A percentile compares a stretch with the other conserved stretches of the same genome.
phyloP scores from a whole-genome alignment of 2,113 vertebrate genomes.

The Rhea americana region DNA sequence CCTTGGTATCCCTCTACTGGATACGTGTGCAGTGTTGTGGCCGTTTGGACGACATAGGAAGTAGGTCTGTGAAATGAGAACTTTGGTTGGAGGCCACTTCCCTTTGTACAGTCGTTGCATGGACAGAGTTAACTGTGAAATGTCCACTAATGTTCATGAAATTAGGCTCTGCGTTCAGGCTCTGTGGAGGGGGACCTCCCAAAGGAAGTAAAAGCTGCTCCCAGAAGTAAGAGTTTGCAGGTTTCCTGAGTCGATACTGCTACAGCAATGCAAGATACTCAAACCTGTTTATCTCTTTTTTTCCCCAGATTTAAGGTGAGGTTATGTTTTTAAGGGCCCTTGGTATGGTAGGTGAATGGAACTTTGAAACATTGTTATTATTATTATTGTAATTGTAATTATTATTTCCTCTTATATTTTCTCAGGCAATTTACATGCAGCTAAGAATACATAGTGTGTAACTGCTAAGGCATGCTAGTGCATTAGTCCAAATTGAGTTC shows the following conservation, averaged over 20 bases:
- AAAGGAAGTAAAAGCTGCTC: neutral
- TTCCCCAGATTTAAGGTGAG: neutral
- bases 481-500: neutral
- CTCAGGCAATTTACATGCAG: neutral
- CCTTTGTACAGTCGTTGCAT: neutral
- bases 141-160: rapidly evolving
- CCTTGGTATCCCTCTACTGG: neutral
- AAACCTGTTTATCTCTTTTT: neutral
- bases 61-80: neutral
- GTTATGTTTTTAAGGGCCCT: neutral
- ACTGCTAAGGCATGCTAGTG: neutral
- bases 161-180: neutral
- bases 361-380: neutral
- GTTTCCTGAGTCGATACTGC: neutral
- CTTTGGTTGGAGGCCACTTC: neutral
- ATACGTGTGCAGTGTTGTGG: neutral
- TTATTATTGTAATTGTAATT: neutral
- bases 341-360: neutral
- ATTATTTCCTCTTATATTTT: slow-evolving; percentile 6
- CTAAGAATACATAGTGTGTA: rapidly evolving
- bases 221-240: neutral
- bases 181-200: neutral
- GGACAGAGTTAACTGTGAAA: rapidly evolving
- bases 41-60: rapidly evolving
- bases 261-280: rapidly evolving